phyloP scores from a whole-genome alignment of 2,113 vertebrate genomes.

The Dendropsophus ebraccatus region DNA sequence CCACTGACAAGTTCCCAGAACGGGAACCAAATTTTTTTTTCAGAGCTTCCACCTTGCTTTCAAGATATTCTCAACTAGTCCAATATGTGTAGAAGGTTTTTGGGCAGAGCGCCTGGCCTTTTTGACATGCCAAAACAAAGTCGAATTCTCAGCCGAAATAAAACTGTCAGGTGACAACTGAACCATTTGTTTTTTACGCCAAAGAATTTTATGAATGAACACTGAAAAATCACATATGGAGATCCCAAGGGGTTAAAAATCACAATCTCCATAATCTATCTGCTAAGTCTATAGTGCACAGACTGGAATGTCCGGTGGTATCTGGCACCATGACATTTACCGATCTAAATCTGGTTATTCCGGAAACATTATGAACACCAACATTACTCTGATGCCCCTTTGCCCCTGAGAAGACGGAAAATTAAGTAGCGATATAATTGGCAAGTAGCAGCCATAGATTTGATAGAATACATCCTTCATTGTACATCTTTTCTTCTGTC shows the following conservation, averaged over 20 bases:
- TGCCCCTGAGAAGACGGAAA: background rate
- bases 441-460: conserved; percentile 22
- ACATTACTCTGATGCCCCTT: background rate
- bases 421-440: conserved; percentile 5
- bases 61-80: background rate
- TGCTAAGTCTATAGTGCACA: too few relatives aligned
- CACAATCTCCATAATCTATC: too few relatives aligned
- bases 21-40: background rate
- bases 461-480: conserved; percentile 40
- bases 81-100: background rate
- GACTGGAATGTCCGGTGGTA: background rate
- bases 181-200: background rate
- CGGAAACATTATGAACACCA: too few relatives aligned
- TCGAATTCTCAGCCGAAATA: background rate
- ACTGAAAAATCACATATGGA: too few relatives aligned
- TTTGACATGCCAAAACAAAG: background rate
- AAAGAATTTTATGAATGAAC: background rate
- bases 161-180: background rate
- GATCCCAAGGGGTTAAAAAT: too few relatives aligned
- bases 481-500: conserved; percentile 35
- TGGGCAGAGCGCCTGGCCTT: background rate
- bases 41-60: background rate
- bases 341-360: background rate
- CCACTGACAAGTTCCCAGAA: background rate
- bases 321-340: background rate